Base-by-base conservation (phyloP, 2,113 vertebrate genomes). In the Glaucomys volans region DNA sequence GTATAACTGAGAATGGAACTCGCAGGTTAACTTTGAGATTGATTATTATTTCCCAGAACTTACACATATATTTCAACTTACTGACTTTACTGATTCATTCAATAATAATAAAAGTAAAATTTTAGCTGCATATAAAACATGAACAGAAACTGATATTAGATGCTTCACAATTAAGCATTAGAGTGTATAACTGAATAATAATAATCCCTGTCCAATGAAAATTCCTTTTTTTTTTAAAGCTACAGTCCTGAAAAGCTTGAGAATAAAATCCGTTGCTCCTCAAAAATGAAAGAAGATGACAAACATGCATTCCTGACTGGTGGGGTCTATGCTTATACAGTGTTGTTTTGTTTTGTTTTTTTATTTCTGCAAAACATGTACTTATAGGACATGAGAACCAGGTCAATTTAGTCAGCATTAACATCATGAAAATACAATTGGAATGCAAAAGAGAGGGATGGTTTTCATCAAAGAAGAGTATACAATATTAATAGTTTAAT, bases 21-120 rank as follows among this genome's bases (percentile, higher is more conserved):
- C 8, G 28, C 12, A 84, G 66, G 16, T 40, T 79, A 35, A 64
- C 10, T 42, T 84, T 83, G 77, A 84, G 26, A 32, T 1, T 82
- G 52, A 80, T 24, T 28, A 74, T 88, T 88, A 37, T 82, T 24
- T 92, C 71, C n/a, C 5, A 50, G 50, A 66, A 3, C 17, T 54
- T 92, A 22, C 47, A 75, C 8, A 87, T 72, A 44, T 66, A 90
- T 67, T 69, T 91, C 37, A 90, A 72, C 81, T 89, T 81, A 30
- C 11, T 81, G 40, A 50, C 8, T 44, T 69, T 44, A 37, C 0
- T 66, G 35, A 50, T 71, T 35, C 91, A 86, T 85, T 84, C 12
- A 87, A 59, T 91, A 67, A 90, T 26, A 85, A 91, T 59, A 42
- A 64, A 85, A 91, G 37, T 92, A 80, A 95, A 87, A 62, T 32